A percentile compares a stretch with the other conserved stretches of the same genome.
Evolutionary conservation across 1,140 invertebrate genomes (phyloP).

Genomic region (Tyrophagus putrescentiae): DNA sequence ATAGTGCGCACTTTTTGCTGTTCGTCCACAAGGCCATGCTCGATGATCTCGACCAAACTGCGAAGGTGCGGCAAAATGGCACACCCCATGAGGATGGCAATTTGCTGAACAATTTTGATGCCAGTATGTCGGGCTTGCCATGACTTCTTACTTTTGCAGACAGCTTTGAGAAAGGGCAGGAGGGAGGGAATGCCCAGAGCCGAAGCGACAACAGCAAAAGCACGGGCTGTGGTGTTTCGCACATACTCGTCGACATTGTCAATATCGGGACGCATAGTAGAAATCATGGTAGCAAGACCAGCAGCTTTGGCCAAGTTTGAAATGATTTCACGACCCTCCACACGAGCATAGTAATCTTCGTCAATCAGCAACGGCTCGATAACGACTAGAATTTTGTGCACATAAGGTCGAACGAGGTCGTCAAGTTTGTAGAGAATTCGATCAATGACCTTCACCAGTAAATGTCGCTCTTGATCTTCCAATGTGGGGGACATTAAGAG

Average conservation of each 20-base stretch:
- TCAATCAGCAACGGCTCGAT: conserved; percentile 98
- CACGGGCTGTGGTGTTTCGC: conserved; percentile 93
- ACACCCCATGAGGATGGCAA: conserved; percentile 98
- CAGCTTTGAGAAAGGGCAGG: conserved; percentile 94
- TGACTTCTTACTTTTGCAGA: conserved; percentile 96
- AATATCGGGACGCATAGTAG: conserved; percentile 99
- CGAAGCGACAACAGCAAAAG: conserved; percentile 97
- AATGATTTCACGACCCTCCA: conserved; percentile 97
- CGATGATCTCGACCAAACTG: conserved; percentile 96
- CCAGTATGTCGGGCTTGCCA: conserved; percentile 99
- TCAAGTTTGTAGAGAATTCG: conserved; percentile 96
- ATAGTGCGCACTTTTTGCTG: conserved; percentile 77
- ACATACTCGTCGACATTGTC: conserved; percentile 99
- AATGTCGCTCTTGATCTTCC: conserved; percentile 96
- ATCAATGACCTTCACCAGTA: conserved; percentile 99
- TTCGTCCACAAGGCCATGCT: conserved; percentile 68
- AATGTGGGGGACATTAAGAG: conserved; percentile 96
- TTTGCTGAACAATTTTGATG: conserved; percentile 99
- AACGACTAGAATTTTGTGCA: conserved; percentile 98
- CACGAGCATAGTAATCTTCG: conserved; percentile 98
- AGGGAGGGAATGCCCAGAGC: conserved; percentile 94
- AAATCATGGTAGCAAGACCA: conserved; percentile 99
- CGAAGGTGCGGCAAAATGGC: conserved; percentile 97
- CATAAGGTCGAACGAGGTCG: conserved; percentile 94
- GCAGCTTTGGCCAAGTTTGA: conserved; percentile 98